A percentile compares a stretch with the other conserved stretches of the same genome.
These are phyloP conservation scores for Pipa parva DNA, from an alignment of 2,113 vertebrate genomes.

Conservation along the genomic window DNA sequence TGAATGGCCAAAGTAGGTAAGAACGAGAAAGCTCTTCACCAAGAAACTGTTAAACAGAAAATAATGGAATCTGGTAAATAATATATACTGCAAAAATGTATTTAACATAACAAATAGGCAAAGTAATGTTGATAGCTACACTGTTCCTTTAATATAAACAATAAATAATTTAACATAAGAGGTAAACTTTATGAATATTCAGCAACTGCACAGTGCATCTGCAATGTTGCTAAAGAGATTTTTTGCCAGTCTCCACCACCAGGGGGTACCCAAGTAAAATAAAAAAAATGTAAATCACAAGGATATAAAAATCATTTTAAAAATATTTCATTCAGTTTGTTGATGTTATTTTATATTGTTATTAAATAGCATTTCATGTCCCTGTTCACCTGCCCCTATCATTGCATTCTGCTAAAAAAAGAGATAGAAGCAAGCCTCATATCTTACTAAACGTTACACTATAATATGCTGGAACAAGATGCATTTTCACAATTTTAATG, in stretches of 20 bases:
- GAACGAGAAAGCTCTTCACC: too few species aligned
- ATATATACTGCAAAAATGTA: too few species aligned
- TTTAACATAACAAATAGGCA: too few species aligned
- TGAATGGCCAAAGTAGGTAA: too few species aligned
- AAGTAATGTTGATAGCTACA: too few species aligned
- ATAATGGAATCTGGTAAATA: too few species aligned
- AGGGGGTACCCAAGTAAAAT: constrained; percentile 34
- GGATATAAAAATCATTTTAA: not conserved
- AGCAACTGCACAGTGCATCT: too few species aligned
- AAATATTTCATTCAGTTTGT: not conserved
- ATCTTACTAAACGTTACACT: not conserved
- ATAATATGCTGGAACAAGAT: not conserved
- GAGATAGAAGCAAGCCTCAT: not conserved
- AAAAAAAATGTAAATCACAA: constrained; percentile 10
- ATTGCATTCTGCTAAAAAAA: not conserved
- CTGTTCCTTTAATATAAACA: too few species aligned
- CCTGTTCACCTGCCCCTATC: constrained; percentile 13
- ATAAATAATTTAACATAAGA: too few species aligned
- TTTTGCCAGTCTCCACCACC: not conserved
- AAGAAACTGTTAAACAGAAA: too few species aligned
- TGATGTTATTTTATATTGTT: constrained; percentile 32
- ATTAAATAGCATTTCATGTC: constrained; percentile 31
- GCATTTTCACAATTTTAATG: not conserved
- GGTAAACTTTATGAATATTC: too few species aligned
- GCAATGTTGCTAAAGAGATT: too few species aligned